Conservation (phyloP, 92 coral and sea anemone species). For the Blastomussa wellsi region DNA sequence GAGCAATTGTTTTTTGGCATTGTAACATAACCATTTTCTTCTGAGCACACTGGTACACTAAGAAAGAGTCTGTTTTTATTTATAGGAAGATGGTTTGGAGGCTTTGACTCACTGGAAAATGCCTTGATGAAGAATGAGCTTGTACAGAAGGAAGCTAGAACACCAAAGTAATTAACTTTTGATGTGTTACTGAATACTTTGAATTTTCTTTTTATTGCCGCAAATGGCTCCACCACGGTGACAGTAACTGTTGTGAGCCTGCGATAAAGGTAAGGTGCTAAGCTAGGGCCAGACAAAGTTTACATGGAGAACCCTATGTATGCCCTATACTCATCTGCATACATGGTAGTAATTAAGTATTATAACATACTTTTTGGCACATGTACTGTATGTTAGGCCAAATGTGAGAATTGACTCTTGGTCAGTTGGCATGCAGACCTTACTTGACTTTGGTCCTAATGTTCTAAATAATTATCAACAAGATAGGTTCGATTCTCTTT, state of each 20-base stretch:
- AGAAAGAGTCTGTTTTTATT: not conserved
- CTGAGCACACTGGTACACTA: too few species aligned
- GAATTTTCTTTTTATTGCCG: too few species aligned
- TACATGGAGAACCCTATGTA: not conserved
- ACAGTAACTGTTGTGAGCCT: too few species aligned
- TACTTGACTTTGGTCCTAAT: not conserved
- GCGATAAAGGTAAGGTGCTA: too few species aligned
- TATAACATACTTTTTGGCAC: not conserved
- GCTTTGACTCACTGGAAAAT: slow-evolving; percentile 71
- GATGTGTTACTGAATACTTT: too few species aligned
- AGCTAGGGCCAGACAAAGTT: not conserved
- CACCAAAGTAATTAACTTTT: slow-evolving; percentile 53
- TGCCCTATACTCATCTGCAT: too few species aligned
- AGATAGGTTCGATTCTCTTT: not conserved
- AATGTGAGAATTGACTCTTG: too few species aligned
- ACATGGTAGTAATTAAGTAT: too few species aligned
- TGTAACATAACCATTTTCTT: too few species aligned
- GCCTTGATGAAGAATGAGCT: slow-evolving; percentile 64
- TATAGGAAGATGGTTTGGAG: slow-evolving; percentile 68
- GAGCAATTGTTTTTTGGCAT: too few species aligned
- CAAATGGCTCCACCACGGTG: too few species aligned
- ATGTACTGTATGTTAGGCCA: too few species aligned
- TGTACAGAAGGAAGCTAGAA: slow-evolving; percentile 64
- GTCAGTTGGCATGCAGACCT: not conserved
- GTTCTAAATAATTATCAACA: not conserved